Percentiles rank a stretch among this genome's conserved stretches.
These are phyloP conservation scores for Hydropsyche betteni DNA, from an alignment of 2,888 invertebrate species.

Conservation along the genomic window DNA sequence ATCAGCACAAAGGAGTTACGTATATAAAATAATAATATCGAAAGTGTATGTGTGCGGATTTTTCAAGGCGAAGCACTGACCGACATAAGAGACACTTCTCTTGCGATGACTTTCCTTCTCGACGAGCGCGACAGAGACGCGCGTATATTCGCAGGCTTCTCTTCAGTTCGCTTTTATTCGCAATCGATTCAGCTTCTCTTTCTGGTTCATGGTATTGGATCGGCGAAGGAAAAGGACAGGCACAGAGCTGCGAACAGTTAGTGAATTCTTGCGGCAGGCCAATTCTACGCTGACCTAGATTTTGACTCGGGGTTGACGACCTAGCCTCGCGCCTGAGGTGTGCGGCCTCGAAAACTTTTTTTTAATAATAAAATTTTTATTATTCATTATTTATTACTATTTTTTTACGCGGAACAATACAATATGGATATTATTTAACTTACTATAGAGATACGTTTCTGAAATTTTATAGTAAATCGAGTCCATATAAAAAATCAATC, in stretches of 20 bases:
- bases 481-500: too few species aligned
- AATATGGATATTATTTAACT: not conserved
- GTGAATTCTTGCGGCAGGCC: slow-evolving; percentile 59
- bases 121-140: slow-evolving; percentile 47
- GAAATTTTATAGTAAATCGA: too few species aligned
- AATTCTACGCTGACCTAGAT: slow-evolving; percentile 74
- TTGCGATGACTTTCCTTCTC: slow-evolving; percentile 44
- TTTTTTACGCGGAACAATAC: not conserved
- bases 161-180: slow-evolving; percentile 44
- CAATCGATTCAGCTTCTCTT: slow-evolving; percentile 42
- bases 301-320: slow-evolving; percentile 67
- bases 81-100: slow-evolving; percentile 46
- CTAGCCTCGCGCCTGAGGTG: slow-evolving; percentile 65
- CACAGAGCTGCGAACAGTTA: slow-evolving; percentile 21
- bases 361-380: slow-evolving; percentile 26
- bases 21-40: not conserved
- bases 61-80: slow-evolving; percentile 52
- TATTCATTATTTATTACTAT: slow-evolving; percentile 2
- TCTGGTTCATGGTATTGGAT: not conserved
- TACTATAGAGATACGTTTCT: too few species aligned
- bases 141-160: too few species aligned
- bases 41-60: slow-evolving; percentile 31
- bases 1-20: too few species aligned
- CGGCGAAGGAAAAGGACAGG: not conserved
- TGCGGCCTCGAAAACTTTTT: slow-evolving; percentile 57